phyloP scores from a whole-genome alignment of 2,888 invertebrate species.

The Eupithecia centaureata region DNA sequence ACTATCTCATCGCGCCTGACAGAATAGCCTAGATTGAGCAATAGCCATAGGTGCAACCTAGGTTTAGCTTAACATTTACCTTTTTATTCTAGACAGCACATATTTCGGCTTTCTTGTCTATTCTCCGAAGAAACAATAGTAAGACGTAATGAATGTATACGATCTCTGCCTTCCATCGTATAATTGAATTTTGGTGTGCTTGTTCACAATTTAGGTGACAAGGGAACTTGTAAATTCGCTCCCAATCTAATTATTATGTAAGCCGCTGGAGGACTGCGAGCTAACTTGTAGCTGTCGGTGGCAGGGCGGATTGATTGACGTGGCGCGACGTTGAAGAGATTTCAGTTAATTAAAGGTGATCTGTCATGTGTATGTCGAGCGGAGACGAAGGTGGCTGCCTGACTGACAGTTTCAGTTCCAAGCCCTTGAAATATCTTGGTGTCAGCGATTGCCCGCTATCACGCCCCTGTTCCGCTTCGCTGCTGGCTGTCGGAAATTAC shows the following conservation, averaged over 20 bases:
- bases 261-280: slow-evolving; percentile 41
- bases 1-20: slow-evolving; percentile 28
- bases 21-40: slow-evolving; percentile 17
- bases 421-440: slow-evolving; percentile 49
- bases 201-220: slow-evolving; percentile 44
- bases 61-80: not conserved
- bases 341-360: slow-evolving; percentile 69
- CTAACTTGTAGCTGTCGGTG: slow-evolving; percentile 39
- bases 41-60: not conserved
- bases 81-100: not conserved
- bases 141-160: slow-evolving; percentile 37
- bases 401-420: slow-evolving; percentile 52
- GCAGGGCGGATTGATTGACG: slow-evolving; percentile 38
- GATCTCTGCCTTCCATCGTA: slow-evolving; percentile 33
- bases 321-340: slow-evolving; percentile 43
- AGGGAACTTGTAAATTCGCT: slow-evolving; percentile 44
- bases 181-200: slow-evolving; percentile 42
- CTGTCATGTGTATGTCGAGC: slow-evolving; percentile 51
- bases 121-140: not conserved
- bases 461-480: slow-evolving; percentile 44
- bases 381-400: slow-evolving; percentile 27
- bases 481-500: slow-evolving; percentile 50
- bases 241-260: slow-evolving; percentile 42
- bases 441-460: slow-evolving; percentile 47
- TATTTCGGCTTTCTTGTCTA: not conserved